Evolutionary conservation across 2,888 invertebrate genomes (phyloP).

Genomic region (Salpingus planirostris): DNA sequence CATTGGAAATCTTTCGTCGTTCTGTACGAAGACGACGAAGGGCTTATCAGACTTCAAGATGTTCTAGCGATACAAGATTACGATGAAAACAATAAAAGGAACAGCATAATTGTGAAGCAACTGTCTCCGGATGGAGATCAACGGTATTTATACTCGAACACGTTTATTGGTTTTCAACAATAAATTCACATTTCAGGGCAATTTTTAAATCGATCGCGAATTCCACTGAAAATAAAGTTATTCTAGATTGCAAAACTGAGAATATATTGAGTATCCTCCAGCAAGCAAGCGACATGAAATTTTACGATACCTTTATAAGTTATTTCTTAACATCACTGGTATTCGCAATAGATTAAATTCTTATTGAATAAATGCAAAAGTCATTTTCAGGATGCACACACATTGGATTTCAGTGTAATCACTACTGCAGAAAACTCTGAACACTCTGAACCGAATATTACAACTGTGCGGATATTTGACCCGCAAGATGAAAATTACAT

Average conservation of each 20-base stretch:
- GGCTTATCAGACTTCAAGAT: conserved; percentile 68
- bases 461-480: conserved; percentile 57
- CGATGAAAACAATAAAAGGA: conserved; percentile 16
- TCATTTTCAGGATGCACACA: conserved; percentile 50
- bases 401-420: conserved; percentile 51
- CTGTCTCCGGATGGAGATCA: conserved; percentile 26
- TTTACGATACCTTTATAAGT: conserved; percentile 65
- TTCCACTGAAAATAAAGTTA: conserved; percentile 61
- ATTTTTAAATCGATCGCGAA: conserved; percentile 67
- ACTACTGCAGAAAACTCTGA: too few species aligned
- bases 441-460: too few species aligned
- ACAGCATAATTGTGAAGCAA: conserved; percentile 23
- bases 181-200: conserved; percentile 46
- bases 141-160: conserved; percentile 14
- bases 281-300: conserved; percentile 74
- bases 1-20: conserved; percentile 71
- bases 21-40: conserved; percentile 68
- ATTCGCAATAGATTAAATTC: too few species aligned
- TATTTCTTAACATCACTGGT: conserved; percentile 57
- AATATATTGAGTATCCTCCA: conserved; percentile 47
- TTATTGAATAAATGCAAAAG: neutral
- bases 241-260: conserved; percentile 65
- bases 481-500: conserved; percentile 45
- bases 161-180: neutral
- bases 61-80: conserved; percentile 51